Percentiles rank a stretch among this genome's conserved stretches.
These are phyloP conservation scores for Epinotia demarniana DNA, from an alignment of 2,888 invertebrate genomes.

Conservation along the genomic window DNA sequence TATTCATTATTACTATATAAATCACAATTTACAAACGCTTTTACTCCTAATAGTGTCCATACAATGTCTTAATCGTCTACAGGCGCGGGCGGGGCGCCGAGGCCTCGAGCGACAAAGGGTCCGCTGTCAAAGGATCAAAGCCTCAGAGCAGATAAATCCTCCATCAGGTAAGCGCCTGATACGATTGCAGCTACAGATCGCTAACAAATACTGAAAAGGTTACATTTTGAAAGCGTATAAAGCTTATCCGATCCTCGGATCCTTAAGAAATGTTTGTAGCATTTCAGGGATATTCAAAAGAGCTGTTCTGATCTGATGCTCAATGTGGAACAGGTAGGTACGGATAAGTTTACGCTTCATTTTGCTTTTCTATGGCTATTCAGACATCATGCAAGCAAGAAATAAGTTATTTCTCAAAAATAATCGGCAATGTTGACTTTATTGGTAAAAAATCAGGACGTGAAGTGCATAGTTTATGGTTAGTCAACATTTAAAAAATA, in stretches of 20 bases:
- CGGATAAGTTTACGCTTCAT: neutral
- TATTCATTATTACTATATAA: neutral
- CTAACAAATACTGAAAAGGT: constrained; percentile 65
- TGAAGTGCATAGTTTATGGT: too few species aligned
- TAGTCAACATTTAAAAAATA: too few species aligned
- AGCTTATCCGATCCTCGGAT: constrained; percentile 40
- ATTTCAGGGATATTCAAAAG: constrained; percentile 28
- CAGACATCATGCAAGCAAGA: neutral
- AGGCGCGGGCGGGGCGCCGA: constrained; percentile 61
- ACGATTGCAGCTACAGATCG: constrained; percentile 75
- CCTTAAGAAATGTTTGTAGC: constrained; percentile 32
- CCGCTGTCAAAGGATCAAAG: constrained; percentile 70
- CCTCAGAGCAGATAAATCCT: constrained; percentile 71
- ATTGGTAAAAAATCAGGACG: too few species aligned
- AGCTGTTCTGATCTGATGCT: neutral
- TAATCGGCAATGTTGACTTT: too few species aligned
- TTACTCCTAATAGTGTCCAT: constrained; percentile 56
- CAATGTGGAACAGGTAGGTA: neutral
- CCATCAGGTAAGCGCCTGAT: constrained; percentile 69
- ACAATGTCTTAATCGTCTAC: constrained; percentile 67
- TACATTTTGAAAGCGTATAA: constrained; percentile 41
- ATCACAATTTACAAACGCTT: constrained; percentile 12
- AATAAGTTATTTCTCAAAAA: too few species aligned
- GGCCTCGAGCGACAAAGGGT: constrained; percentile 67
- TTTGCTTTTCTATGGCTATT: neutral